phyloP scores from a whole-genome alignment of 2,797 vertebrate genomes.

The Hippopotamyrus pictus region DNA sequence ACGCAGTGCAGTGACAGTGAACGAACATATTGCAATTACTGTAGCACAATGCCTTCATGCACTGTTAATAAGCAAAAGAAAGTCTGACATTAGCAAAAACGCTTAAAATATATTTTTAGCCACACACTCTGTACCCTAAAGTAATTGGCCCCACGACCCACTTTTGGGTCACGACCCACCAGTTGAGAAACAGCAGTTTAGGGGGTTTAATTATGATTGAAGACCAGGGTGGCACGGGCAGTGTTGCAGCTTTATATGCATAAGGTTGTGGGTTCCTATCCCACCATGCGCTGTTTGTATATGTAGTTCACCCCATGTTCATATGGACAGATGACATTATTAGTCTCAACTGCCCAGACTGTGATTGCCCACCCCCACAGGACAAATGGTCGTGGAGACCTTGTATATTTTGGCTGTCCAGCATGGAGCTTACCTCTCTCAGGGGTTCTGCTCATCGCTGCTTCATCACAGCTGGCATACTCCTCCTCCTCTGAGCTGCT shows the following conservation, averaged over 20 bases:
- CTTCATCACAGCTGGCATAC: conserved; percentile 97
- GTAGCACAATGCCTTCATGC: background rate
- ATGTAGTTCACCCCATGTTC: background rate
- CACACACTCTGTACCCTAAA: background rate
- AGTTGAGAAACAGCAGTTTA: background rate
- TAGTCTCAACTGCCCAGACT: background rate
- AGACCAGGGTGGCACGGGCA: background rate
- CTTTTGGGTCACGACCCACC: background rate
- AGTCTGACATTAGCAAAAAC: background rate
- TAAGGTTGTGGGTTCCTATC: background rate
- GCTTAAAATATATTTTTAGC: background rate
- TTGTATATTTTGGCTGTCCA: background rate
- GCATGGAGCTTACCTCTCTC: conserved; percentile 78
- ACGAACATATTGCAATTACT: background rate
- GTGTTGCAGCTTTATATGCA: background rate
- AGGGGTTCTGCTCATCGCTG: conserved; percentile 92
- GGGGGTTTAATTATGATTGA: background rate
- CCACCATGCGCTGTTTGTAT: background rate
- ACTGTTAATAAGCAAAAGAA: background rate
- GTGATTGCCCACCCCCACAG: background rate
- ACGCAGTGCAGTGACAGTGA: background rate
- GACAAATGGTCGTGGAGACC: background rate
- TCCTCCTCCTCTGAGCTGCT: conserved; percentile 96
- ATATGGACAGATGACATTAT: background rate
- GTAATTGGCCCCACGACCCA: background rate